phyloP scores from a whole-genome alignment of 1,140 invertebrate genomes.

The Belonocnema kinseyi region DNA sequence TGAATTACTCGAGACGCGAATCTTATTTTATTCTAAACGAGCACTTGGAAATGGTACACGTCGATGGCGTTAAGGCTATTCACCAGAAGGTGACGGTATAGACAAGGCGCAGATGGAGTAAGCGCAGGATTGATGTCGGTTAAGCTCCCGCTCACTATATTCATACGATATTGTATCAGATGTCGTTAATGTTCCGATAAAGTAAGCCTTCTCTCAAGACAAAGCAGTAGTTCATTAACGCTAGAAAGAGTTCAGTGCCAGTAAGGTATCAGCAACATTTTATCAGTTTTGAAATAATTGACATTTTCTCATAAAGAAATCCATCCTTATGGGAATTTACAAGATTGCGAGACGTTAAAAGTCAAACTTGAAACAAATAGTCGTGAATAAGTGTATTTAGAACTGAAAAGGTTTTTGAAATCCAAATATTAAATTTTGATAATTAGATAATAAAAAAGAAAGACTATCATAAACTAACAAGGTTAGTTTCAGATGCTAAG shows the following conservation, averaged over 20 bases:
- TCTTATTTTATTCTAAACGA: constrained; percentile 30
- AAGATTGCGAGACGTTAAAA: not conserved
- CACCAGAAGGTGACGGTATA: constrained; percentile 20
- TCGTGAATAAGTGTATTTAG: not conserved
- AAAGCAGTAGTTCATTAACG: constrained; percentile 27
- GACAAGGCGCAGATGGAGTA: constrained; percentile 5
- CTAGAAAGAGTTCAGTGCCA: constrained; percentile 4
- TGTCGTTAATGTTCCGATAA: constrained; percentile 19
- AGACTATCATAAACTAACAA: not conserved
- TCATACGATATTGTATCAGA: constrained; percentile 8
- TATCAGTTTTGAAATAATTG: constrained; percentile 30
- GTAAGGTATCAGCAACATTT: not conserved
- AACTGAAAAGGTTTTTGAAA: not conserved
- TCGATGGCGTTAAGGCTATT: constrained; percentile 27
- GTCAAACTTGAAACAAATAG: not conserved
- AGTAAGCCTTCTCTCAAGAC: constrained; percentile 9
- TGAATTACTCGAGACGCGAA: constrained; percentile 26
- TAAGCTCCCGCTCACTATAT: constrained; percentile 5
- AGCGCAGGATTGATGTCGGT: not conserved
- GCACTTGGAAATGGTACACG: constrained; percentile 8
- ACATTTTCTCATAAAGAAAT: constrained; percentile 21
- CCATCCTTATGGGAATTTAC: not conserved
- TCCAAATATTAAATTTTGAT: not conserved
- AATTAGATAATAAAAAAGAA: no score
- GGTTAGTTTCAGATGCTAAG: no score